These are phyloP conservation scores for Zaprionus capensis DNA, from an alignment of 1,140 invertebrate genomes.

Conservation along the genomic window DNA sequence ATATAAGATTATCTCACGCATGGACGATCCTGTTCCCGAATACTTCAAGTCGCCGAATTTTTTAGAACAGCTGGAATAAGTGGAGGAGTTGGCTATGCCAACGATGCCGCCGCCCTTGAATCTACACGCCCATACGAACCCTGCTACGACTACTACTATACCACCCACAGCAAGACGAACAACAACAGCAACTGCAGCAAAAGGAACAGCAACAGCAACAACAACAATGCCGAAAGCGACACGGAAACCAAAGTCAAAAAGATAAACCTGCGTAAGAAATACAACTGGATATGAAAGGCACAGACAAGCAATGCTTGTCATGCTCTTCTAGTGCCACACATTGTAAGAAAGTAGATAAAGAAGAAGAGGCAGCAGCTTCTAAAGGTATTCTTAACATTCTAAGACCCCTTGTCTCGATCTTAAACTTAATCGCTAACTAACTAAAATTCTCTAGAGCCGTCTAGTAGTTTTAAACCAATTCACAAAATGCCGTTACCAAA, in stretches of 20 bases:
- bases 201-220: conserved; percentile 39
- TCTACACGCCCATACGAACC: conserved; percentile 53
- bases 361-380: conserved; percentile 35
- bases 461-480: conserved; percentile 73
- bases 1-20: conserved; percentile 99
- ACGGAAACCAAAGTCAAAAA: conserved; percentile 74
- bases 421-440: conserved; percentile 15
- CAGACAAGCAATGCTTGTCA: no score
- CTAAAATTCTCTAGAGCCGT: conserved; percentile 53
- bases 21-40: conserved; percentile 99
- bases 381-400: conserved; percentile 42
- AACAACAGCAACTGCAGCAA: conserved; percentile 36
- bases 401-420: conserved; percentile 48
- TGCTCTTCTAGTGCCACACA: not conserved
- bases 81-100: conserved; percentile 81
- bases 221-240: conserved; percentile 51
- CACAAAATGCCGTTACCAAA: conserved; percentile 41
- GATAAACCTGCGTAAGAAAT: conserved; percentile 76
- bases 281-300: conserved; percentile 69
- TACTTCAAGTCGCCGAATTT: conserved; percentile 99
- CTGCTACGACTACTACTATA: conserved; percentile 51
- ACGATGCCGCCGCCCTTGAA: conserved; percentile 63
- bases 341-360: not conserved
- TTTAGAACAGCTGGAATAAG: conserved; percentile 98
- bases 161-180: conserved; percentile 42